These are phyloP conservation scores for Cyrtonyx montezumae DNA, from an alignment of 2,113 vertebrate genomes.

Conservation along the genomic window DNA sequence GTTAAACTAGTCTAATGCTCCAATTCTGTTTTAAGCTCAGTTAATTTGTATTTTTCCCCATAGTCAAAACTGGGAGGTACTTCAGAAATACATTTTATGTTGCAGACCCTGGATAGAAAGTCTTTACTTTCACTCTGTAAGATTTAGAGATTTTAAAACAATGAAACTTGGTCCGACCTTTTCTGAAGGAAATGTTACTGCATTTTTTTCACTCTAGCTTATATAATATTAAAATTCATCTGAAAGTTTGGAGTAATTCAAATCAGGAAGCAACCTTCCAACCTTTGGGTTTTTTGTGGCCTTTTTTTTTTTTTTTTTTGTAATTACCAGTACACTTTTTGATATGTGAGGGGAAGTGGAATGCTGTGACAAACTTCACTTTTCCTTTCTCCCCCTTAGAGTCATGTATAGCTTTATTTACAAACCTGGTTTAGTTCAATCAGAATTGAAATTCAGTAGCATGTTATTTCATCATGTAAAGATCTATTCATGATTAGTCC, in stretches of 20 bases:
- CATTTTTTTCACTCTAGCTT: not conserved
- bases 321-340: not conserved
- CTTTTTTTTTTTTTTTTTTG: not conserved
- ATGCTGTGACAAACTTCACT: not conserved
- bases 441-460: not conserved
- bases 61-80: not conserved
- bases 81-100: not conserved
- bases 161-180: not conserved
- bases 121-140: not conserved
- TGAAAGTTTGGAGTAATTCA: not conserved
- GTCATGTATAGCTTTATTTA: rapidly evolving
- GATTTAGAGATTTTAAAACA: not conserved
- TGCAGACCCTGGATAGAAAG: not conserved
- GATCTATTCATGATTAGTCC: not conserved
- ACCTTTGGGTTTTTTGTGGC: not conserved
- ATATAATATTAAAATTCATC: not conserved
- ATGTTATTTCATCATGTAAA: not conserved
- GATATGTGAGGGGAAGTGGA: not conserved
- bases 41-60: not conserved
- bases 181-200: not conserved
- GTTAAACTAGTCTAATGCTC: not conserved
- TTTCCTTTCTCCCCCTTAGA: not conserved
- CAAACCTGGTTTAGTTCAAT: not conserved
- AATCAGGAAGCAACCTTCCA: not conserved
- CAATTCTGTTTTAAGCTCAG: not conserved